These are phyloP conservation scores for Hyperoplus immaculatus DNA, from an alignment of 2,797 vertebrate species.

Conservation along the genomic window DNA sequence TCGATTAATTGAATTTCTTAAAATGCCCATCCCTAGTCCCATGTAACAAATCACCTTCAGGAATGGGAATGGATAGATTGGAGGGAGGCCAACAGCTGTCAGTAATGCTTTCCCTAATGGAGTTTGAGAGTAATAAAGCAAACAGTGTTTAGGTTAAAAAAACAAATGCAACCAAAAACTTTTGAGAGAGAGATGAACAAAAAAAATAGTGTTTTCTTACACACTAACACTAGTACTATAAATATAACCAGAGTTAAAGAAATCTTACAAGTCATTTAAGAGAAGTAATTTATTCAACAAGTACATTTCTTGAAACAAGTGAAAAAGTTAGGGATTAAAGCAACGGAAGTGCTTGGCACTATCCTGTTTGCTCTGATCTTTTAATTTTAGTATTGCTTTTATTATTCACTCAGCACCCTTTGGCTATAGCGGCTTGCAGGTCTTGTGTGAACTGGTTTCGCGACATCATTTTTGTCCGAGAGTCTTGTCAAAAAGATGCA, in stretches of 20 bases:
- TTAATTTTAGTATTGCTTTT: not conserved
- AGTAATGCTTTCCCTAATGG: slow-evolving; percentile 24
- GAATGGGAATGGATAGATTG: slow-evolving; percentile 2
- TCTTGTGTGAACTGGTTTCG: not conserved
- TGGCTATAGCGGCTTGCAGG: too few species aligned
- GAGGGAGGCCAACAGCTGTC: slow-evolving; percentile 23
- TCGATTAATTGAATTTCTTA: too few species aligned
- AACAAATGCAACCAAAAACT: not conserved
- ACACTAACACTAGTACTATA: not conserved
- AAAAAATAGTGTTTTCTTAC: not conserved
- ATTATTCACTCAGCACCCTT: too few species aligned
- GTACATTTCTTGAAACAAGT: not conserved
- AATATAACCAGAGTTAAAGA: too few species aligned
- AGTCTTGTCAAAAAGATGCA: slow-evolving; percentile 8
- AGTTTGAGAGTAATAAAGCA: slow-evolving; percentile 6
- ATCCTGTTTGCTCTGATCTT: not conserved
- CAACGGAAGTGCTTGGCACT: not conserved
- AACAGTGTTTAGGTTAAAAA: not conserved
- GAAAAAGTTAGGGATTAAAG: not conserved
- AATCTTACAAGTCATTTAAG: not conserved
- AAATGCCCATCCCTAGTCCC: slow-evolving; percentile 22
- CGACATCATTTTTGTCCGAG: not conserved
- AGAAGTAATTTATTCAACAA: not conserved
- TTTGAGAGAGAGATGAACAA: not conserved
- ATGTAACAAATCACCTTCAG: slow-evolving; percentile 23